Percentiles rank a stretch among this genome's conserved stretches.
These are phyloP conservation scores for Hyposoter didymator DNA, from an alignment of 2,888 invertebrate genomes.

Conservation along the genomic window DNA sequence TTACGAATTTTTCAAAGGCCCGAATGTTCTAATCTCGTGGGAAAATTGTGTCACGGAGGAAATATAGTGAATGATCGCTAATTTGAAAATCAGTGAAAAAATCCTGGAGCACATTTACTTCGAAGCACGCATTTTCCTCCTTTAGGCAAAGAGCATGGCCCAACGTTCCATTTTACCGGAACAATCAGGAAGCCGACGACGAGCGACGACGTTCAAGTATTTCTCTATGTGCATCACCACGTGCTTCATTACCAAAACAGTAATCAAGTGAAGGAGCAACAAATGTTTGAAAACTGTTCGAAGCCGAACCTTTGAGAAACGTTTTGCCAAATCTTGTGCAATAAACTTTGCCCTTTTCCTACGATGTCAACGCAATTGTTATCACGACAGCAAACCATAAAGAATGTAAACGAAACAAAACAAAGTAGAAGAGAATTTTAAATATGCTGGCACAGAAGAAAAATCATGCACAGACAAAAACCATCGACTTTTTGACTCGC, in stretches of 20 bases:
- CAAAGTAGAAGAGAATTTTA: constrained; percentile 70
- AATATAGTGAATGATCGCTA: background rate
- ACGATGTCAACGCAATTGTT: background rate
- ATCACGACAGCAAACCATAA: constrained; percentile 24
- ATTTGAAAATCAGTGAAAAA: background rate
- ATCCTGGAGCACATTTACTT: no score
- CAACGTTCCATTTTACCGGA: no score
- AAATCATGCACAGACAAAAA: constrained; percentile 79
- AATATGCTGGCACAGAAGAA: constrained; percentile 84
- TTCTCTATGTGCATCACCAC: background rate
- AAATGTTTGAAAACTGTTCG: background rate
- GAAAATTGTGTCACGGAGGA: background rate
- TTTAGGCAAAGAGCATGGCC: no score
- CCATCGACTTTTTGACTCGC: background rate
- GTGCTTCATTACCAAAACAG: background rate
- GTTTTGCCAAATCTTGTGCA: background rate
- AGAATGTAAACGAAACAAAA: constrained; percentile 59
- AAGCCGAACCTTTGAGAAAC: background rate
- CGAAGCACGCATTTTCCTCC: no score
- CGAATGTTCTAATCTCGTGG: background rate
- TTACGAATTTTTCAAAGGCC: background rate
- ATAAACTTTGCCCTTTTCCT: background rate
- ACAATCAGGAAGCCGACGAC: no score
- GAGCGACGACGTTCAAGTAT: no score
- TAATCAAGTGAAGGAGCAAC: background rate